A percentile compares a stretch with the other conserved stretches of the same genome.
Evolutionary conservation across 2,888 invertebrate genomes (phyloP).

Genomic region (Fissipunctia ypsillon): DNA sequence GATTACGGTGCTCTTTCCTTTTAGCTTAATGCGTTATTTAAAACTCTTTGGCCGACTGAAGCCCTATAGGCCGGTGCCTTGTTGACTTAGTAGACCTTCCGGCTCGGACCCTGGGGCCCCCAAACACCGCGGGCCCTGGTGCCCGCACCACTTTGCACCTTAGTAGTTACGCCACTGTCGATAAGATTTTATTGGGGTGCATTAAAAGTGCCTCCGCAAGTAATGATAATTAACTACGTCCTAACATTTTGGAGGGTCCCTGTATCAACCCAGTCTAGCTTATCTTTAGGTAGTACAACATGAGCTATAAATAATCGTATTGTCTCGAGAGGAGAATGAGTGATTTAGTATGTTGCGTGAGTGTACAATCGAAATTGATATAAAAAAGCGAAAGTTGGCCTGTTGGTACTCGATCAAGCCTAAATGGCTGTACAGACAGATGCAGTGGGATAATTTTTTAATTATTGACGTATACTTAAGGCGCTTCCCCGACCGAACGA

Average conservation of each 20-base stretch:
- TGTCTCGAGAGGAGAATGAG: neutral
- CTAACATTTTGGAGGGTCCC: neutral
- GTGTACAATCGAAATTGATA: neutral
- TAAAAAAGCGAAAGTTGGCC: constrained; percentile 1
- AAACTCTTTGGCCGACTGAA: too few species aligned
- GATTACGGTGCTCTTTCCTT: too few species aligned
- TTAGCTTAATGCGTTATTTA: too few species aligned
- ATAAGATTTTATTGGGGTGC: neutral
- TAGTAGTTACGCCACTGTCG: too few species aligned
- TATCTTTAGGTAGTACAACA: neutral
- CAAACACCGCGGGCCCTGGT: too few species aligned
- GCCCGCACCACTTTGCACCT: too few species aligned
- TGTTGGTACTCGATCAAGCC: neutral
- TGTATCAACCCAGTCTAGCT: neutral
- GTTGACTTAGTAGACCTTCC: too few species aligned
- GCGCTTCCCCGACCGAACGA: too few species aligned
- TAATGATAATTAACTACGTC: neutral
- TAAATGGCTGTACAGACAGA: neutral
- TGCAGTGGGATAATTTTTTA: too few species aligned
- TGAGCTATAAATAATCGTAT: constrained; percentile 1
- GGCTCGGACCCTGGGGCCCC: too few species aligned
- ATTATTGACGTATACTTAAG: too few species aligned
- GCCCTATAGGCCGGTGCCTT: too few species aligned
- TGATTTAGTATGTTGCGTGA: constrained; percentile 11
- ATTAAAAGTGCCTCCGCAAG: neutral